These are phyloP conservation scores for Nyctibius bracteatus DNA, from an alignment of 2,113 vertebrate genomes.

Conservation along the genomic window DNA sequence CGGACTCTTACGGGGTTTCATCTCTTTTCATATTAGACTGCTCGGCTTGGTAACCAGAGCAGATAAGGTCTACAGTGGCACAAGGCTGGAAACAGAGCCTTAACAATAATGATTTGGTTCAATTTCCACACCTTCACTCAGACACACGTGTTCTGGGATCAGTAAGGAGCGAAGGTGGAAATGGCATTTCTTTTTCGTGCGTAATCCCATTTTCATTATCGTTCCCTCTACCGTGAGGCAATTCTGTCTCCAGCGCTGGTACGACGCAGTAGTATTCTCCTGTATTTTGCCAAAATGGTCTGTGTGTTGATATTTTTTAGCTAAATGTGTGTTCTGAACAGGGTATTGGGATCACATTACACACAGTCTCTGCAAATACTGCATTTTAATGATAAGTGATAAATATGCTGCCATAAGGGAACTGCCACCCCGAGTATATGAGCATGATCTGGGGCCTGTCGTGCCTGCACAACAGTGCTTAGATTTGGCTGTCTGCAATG, in stretches of 20 bases:
- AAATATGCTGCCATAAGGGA: neutral
- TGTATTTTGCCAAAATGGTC: neutral
- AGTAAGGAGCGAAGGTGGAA: neutral
- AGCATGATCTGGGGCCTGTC: neutral
- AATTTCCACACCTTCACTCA: neutral
- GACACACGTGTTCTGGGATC: fast-evolving
- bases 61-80: neutral
- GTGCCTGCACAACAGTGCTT: neutral
- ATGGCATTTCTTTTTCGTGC: neutral
- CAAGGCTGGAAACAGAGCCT: neutral
- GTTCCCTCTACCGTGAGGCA: neutral
- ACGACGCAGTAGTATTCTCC: neutral
- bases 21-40: neutral
- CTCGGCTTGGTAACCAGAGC: neutral
- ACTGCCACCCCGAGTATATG: neutral
- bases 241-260: neutral
- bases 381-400: neutral
- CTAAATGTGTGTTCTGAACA: neutral
- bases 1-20: neutral
- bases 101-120: neutral
- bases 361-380: neutral
- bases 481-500: neutral
- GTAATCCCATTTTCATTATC: neutral
- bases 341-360: neutral
- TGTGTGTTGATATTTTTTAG: neutral